Conservation (phyloP, 2,113 vertebrate species). For the Heterotis niloticus region DNA sequence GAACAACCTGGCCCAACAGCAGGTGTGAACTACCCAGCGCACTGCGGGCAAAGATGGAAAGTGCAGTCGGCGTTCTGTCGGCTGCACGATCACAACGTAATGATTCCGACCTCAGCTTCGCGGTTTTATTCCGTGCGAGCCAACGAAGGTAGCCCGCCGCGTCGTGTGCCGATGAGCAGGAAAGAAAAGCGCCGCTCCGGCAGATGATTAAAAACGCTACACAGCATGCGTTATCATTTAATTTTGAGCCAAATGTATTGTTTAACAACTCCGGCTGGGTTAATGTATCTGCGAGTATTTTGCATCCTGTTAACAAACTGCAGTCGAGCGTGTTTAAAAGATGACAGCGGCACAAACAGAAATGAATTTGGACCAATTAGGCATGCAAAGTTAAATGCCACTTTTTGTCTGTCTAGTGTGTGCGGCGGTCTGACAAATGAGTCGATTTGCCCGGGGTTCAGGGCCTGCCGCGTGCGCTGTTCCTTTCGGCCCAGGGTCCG, state of each 20-base stretch:
- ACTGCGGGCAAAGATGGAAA: too few species aligned
- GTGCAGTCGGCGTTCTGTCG: too few species aligned
- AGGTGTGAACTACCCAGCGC: too few species aligned
- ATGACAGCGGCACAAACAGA: background rate
- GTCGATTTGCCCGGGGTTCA: background rate
- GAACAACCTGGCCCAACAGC: too few species aligned
- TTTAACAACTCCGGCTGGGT: slow-evolving; percentile 6
- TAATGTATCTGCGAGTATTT: slow-evolving; percentile 12
- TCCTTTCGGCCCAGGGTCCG: background rate
- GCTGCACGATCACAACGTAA: too few species aligned
- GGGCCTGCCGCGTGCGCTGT: background rate
- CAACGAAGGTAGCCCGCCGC: background rate
- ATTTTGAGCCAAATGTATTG: slow-evolving; percentile 8
- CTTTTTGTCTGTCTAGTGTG: background rate
- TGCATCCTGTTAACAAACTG: slow-evolving; percentile 18
- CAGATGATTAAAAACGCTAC: background rate
- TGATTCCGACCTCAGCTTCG: background rate
- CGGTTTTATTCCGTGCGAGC: background rate
- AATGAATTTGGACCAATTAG: slow-evolving; percentile 19
- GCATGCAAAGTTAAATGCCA: slow-evolving; percentile 10
- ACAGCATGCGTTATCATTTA: background rate
- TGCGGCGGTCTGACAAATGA: background rate
- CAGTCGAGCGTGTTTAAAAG: slow-evolving; percentile 13
- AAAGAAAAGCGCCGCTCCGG: background rate
- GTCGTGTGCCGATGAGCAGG: background rate